Evolutionary conservation across 2,113 vertebrate species (phyloP).

Genomic region (Tringa solitaria): DNA sequence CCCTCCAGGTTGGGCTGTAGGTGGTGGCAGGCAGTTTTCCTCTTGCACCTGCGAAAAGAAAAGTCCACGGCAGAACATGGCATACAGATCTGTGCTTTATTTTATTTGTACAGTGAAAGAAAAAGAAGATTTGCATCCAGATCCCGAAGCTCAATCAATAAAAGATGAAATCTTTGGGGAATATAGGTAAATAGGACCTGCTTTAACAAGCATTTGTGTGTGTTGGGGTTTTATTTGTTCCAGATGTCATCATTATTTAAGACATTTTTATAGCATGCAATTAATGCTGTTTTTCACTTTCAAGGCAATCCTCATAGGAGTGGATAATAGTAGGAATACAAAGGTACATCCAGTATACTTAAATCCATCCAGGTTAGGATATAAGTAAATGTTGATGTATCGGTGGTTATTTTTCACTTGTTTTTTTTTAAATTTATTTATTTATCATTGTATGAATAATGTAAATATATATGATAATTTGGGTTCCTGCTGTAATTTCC

Average conservation of each 20-base stretch:
- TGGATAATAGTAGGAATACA: background rate
- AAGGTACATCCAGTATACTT: slow-evolving; percentile 41
- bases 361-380: slow-evolving; percentile 47
- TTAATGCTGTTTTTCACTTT: slow-evolving; percentile 47
- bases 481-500: background rate
- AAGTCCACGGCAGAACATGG: background rate
- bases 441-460: slow-evolving; percentile 41
- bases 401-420: background rate
- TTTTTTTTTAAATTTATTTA: background rate
- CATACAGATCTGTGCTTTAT: slow-evolving; percentile 51
- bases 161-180: slow-evolving; percentile 98
- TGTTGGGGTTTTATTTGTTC: slow-evolving; percentile 33
- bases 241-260: background rate
- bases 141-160: slow-evolving; percentile 91
- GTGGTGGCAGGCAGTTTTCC: background rate
- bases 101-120: slow-evolving; percentile 86
- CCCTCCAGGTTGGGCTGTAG: background rate
- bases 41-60: background rate
- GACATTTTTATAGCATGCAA: slow-evolving; percentile 24
- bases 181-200: slow-evolving; percentile 86
- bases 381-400: slow-evolving; percentile 44
- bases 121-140: slow-evolving; percentile 95
- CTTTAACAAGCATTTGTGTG: background rate
- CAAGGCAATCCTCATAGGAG: slow-evolving; percentile 66
- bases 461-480: slow-evolving; percentile 51